Base-by-base conservation (phyloP, 2,888 invertebrate species). In the Acanthococcus lagerstroemiae region DNA sequence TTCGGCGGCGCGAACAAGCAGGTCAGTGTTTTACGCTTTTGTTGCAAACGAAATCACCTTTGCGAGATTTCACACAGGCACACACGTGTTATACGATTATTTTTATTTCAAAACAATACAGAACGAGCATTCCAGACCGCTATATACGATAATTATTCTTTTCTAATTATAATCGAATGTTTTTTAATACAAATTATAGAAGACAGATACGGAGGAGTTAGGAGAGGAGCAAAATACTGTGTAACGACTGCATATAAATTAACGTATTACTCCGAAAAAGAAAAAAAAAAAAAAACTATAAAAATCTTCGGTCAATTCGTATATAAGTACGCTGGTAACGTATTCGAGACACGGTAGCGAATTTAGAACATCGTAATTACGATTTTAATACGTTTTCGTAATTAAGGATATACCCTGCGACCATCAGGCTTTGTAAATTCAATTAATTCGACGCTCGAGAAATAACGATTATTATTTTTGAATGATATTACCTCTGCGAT, bases 221-320 rank as follows among this genome's bases (percentile, higher is more conserved):
- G 52, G 15, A 22, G 3, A 15, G 7, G 24, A 52, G 15, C 5
- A 22, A 52, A 48, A 22, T 4, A 52, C 4, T 15, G 3, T 52
- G 52, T 52, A 19, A 52, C 24, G 22, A 52, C 52, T 22, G 52
- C 24, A 52, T 52, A 52, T 52, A 52, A 52, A 52, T 52, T 52
- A 52, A 52, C 24, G 22, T 22, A 52, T n/a, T n/a, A n/a, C n/a
- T n/a, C n/a, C 3, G 19, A 24, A 52, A 4, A 22, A 24, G 22
- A 52, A 15, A 52, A 52, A 5, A 52, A 15, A 52, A 9, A 4
- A 19, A 48, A 19, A 48, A 9, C n/a, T 48, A 24, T 52, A 21
- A 22, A 52, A 24, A 52, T 21, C 24, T 37, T 37, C 37, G 37
- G 37, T n/a, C 52, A 24, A 48, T 22, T 1, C 9, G 24, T 52